Conservation (phyloP, 2,888 invertebrate species). For the Drosophila basisetae region DNA sequence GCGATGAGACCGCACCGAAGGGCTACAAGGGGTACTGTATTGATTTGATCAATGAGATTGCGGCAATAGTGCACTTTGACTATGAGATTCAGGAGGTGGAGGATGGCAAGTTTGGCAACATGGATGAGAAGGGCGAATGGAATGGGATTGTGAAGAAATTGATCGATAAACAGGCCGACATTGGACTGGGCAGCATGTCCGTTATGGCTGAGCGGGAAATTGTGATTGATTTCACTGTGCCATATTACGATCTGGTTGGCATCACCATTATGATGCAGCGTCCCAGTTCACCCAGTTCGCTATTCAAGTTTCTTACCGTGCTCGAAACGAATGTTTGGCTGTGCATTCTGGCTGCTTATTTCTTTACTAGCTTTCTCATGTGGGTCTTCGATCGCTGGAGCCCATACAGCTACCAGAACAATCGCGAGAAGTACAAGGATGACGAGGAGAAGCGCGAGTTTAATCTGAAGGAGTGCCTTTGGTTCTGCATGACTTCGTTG, state of each 20-base stretch:
- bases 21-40: conserved; percentile 96
- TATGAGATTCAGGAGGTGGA: conserved; percentile 93
- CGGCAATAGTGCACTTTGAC: conserved; percentile 93
- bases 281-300: conserved; percentile 94
- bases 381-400: conserved; percentile 99
- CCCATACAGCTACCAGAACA: conserved; percentile 98
- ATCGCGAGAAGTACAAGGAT: conserved; percentile 95
- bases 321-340: conserved; percentile 98
- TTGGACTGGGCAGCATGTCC: conserved; percentile 96
- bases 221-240: conserved; percentile 98
- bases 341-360: conserved; percentile 97
- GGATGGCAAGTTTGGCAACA: conserved; percentile 94
- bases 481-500: conserved; percentile 99
- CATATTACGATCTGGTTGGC: conserved; percentile 98
- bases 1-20: conserved; percentile 88
- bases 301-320: conserved; percentile 98
- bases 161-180: conserved; percentile 95
- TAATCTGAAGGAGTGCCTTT: conserved; percentile 97
- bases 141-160: conserved; percentile 93
- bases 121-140: conserved; percentile 95
- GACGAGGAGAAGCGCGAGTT: conserved; percentile 98
- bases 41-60: conserved; percentile 95
- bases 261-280: conserved; percentile 98
- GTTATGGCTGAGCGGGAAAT: conserved; percentile 99
- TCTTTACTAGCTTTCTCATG: conserved; percentile 97